Conservation (phyloP, 2,797 vertebrate genomes). For the Thaleichthys pacificus region DNA sequence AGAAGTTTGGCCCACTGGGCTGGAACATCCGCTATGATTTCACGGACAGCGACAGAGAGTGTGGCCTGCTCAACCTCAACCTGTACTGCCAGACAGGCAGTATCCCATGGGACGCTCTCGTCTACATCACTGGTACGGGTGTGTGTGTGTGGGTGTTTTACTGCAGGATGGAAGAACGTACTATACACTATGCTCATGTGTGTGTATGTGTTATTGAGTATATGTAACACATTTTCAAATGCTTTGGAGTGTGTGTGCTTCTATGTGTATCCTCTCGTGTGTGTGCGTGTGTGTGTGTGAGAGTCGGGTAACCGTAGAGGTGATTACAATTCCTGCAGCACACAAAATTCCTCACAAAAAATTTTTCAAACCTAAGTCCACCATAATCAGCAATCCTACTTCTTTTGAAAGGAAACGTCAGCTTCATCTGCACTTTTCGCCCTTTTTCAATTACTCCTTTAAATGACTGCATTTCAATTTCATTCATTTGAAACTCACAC, state of each 20-base stretch:
- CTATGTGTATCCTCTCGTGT: background rate
- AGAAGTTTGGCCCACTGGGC: conserved; percentile 81
- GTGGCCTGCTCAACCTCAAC: conserved; percentile 81
- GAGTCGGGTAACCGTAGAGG: background rate
- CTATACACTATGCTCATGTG: background rate
- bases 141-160: background rate
- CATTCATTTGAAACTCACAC: conserved; percentile 14
- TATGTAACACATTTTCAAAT: too few relatives aligned
- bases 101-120: conserved; percentile 78
- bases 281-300: background rate
- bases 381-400: conserved; percentile 11
- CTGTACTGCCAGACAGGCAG: conserved; percentile 75
- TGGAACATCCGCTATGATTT: conserved; percentile 88
- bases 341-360: background rate
- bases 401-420: conserved; percentile 34
- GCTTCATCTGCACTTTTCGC: conserved; percentile 47
- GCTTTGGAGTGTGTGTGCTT: background rate
- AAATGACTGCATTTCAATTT: conserved; percentile 35
- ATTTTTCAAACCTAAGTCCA: background rate
- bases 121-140: conserved; percentile 72
- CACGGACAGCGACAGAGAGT: conserved; percentile 84
- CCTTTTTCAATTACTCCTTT: conserved; percentile 58
- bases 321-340: background rate
- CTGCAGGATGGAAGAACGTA: too few relatives aligned
- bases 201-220: conserved; percentile 5